These are phyloP conservation scores for Orthosia gothica DNA, from an alignment of 2,888 invertebrate species.

Conservation along the genomic window DNA sequence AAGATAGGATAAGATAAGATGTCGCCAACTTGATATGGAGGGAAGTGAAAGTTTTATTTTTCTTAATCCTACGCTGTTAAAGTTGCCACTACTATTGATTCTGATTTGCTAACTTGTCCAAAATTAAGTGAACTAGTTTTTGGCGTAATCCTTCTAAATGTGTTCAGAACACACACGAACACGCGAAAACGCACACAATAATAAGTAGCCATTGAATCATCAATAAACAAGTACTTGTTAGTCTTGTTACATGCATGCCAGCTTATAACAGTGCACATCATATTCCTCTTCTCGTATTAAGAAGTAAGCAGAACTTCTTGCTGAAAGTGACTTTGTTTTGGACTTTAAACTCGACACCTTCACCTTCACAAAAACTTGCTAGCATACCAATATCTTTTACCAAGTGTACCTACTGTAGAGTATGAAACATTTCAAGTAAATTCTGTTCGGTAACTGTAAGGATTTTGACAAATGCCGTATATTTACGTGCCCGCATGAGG, in stretches of 20 bases:
- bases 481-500: conserved; percentile 48
- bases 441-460: conserved; percentile 17
- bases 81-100: too few species aligned
- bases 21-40: too few species aligned
- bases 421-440: conserved; percentile 20
- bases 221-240: not conserved
- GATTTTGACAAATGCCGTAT: conserved; percentile 39
- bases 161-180: not conserved
- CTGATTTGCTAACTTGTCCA: not conserved
- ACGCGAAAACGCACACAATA: not conserved
- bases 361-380: not conserved
- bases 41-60: too few species aligned
- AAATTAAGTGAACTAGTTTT: not conserved
- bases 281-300: not conserved
- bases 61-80: too few species aligned
- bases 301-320: too few species aligned
- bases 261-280: not conserved
- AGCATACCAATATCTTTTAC: not conserved
- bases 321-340: too few species aligned
- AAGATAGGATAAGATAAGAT: too few species aligned
- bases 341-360: too few species aligned
- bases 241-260: not conserved
- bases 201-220: not conserved
- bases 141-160: not conserved
- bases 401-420: not conserved